A percentile compares a stretch with the other conserved stretches of the same genome.
Conservation (phyloP, 1,140 invertebrate genomes). For the Drusus annulatus region DNA sequence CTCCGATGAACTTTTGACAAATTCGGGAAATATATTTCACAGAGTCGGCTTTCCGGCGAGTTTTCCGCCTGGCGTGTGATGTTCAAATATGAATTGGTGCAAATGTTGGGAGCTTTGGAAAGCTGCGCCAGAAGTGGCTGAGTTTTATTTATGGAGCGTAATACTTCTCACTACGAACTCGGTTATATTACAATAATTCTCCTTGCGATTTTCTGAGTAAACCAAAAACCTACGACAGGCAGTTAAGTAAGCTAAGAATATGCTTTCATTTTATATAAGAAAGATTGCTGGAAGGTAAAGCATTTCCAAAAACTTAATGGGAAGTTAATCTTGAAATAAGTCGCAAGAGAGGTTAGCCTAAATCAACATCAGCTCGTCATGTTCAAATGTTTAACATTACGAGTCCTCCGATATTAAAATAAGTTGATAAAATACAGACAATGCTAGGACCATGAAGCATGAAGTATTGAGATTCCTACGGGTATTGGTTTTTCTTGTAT, state of each 20-base stretch:
- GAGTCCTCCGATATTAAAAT: no score
- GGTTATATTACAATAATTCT: background rate
- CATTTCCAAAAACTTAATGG: no score
- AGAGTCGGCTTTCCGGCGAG: constrained; percentile 23
- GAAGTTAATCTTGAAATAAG: no score
- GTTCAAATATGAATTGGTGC: constrained; percentile 55
- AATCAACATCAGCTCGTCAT: no score
- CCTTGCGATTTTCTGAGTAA: background rate
- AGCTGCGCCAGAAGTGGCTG: constrained; percentile 46
- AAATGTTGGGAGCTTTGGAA: constrained; percentile 45
- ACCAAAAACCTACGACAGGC: no score
- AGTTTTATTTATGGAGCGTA: constrained; percentile 49
- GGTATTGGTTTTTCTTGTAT: constrained; percentile 8
- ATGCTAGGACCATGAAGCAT: no score
- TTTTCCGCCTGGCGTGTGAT: constrained; percentile 32
- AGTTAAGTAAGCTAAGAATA: no score
- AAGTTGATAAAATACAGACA: no score
- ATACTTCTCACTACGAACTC: constrained; percentile 26
- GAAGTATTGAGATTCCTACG: background rate
- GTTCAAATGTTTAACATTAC: no score
- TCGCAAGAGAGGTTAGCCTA: no score
- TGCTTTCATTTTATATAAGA: no score
- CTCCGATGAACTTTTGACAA: constrained; percentile 57
- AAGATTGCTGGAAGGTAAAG: no score
- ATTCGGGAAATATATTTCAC: constrained; percentile 55